Percentiles rank a stretch among this genome's conserved stretches.
Evolutionary conservation across 2,797 vertebrate species (phyloP).

Genomic region (Amblyopsis hoosieri): DNA sequence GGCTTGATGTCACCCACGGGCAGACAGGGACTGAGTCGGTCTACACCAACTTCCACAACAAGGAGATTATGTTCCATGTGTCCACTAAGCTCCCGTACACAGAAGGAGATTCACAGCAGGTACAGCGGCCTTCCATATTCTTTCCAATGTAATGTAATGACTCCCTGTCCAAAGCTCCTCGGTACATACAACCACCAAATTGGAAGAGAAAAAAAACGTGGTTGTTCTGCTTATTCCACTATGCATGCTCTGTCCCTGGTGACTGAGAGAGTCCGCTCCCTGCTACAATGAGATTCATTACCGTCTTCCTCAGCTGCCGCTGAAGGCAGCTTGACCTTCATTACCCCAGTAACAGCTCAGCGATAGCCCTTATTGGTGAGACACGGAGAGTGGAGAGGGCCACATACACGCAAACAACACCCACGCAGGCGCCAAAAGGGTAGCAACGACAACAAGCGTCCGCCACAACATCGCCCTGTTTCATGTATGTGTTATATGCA

Average conservation of each 20-base stretch:
- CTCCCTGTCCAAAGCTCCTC: neutral
- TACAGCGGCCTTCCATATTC: slow-evolving; percentile 47
- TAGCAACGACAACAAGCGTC: slow-evolving; percentile 13
- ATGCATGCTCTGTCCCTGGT: no score
- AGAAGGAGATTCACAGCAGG: slow-evolving; percentile 94
- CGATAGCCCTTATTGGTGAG: slow-evolving; percentile 26
- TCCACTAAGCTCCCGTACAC: slow-evolving; percentile 97
- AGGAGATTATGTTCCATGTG: slow-evolving; percentile 98
- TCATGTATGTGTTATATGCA: slow-evolving; percentile 19
- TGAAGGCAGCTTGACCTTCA: slow-evolving; percentile 40
- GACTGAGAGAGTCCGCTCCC: neutral
- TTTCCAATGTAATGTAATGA: neutral
- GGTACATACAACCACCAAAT: no score
- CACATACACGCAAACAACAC: slow-evolving; percentile 40
- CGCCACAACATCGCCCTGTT: slow-evolving; percentile 12
- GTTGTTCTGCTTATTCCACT: no score
- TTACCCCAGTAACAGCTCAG: slow-evolving; percentile 44
- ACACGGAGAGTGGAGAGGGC: slow-evolving; percentile 29
- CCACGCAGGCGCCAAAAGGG: slow-evolving; percentile 45
- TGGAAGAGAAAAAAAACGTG: no score
- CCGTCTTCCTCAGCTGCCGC: slow-evolving; percentile 19
- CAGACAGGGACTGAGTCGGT: slow-evolving; percentile 92
- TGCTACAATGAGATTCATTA: slow-evolving; percentile 18
- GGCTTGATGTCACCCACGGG: slow-evolving; percentile 92
- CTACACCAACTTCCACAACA: slow-evolving; percentile 92